phyloP scores from a whole-genome alignment of 1,140 invertebrate genomes.

The Rhagoletis pomonella region DNA sequence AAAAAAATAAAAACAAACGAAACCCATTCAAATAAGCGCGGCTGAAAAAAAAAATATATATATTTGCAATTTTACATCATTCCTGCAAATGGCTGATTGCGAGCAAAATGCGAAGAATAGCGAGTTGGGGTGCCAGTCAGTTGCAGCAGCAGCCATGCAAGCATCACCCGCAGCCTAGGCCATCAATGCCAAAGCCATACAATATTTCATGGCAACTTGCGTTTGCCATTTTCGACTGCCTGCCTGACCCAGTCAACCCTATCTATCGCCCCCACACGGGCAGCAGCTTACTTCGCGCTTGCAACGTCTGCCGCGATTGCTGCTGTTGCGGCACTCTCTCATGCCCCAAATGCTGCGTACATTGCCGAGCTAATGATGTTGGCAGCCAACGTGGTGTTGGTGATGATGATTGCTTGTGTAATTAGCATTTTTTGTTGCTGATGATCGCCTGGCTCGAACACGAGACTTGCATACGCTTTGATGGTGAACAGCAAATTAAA shows the following conservation, averaged over 20 bases:
- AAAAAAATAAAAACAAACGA: not conserved
- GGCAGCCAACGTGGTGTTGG: not conserved
- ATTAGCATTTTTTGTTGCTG: slow-evolving; percentile 43
- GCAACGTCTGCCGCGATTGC: no score
- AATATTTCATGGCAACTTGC: slow-evolving; percentile 35
- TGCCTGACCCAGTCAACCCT: not conserved
- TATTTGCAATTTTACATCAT: not conserved
- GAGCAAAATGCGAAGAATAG: not conserved
- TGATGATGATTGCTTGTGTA: slow-evolving; percentile 46
- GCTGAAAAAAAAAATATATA: not conserved
- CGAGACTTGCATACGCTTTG: slow-evolving; percentile 37
- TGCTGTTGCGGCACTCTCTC: not conserved
- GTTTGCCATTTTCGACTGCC: not conserved
- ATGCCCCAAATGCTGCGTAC: slow-evolving; percentile 8
- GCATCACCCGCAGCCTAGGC: not conserved
- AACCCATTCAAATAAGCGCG: slow-evolving; percentile 9
- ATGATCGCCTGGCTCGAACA: not conserved
- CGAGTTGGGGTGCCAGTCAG: not conserved
- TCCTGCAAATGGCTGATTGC: slow-evolving; percentile 9
- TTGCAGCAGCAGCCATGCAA: slow-evolving; percentile 7
- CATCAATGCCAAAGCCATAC: slow-evolving; percentile 43
- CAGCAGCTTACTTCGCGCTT: not conserved
- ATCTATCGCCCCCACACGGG: not conserved
- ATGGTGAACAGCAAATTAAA: not conserved
- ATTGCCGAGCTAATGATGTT: slow-evolving; percentile 25